Conservation (phyloP, 2,797 vertebrate species). For the Urocyon cinereoargenteus region DNA sequence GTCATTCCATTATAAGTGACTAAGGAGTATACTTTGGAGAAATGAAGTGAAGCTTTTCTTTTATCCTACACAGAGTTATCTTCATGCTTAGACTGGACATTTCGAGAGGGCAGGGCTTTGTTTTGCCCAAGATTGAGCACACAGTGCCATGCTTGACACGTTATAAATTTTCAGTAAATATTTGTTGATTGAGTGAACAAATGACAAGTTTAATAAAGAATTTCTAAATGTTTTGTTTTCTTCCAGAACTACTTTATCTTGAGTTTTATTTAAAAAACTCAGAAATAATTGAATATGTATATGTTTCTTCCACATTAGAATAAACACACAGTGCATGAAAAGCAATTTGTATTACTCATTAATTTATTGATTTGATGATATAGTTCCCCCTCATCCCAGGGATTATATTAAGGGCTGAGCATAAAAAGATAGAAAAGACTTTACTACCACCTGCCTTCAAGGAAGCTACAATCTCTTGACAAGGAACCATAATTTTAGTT, state of each 20-base stretch:
- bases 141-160: not conserved
- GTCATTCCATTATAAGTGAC: not conserved
- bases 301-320: not conserved
- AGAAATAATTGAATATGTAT: not conserved
- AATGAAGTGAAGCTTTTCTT: not conserved
- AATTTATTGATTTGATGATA: not conserved
- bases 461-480: not conserved
- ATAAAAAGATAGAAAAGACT: not conserved
- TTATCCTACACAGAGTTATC: not conserved
- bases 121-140: not conserved
- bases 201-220: not conserved
- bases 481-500: constrained; percentile 29
- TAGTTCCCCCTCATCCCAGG: not conserved
- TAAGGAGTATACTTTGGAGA: not conserved
- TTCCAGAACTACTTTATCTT: not conserved
- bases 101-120: not conserved
- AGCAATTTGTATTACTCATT: not conserved
- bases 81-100: not conserved
- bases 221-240: not conserved
- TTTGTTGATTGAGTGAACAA: not conserved
- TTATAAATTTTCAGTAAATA: not conserved
- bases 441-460: not conserved
- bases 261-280: not conserved
- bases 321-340: not conserved
- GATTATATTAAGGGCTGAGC: not conserved